A percentile compares a stretch with the other conserved stretches of the same genome.
phyloP scores from a whole-genome alignment of 2,797 vertebrate genomes.

The Diplodus sargus region DNA sequence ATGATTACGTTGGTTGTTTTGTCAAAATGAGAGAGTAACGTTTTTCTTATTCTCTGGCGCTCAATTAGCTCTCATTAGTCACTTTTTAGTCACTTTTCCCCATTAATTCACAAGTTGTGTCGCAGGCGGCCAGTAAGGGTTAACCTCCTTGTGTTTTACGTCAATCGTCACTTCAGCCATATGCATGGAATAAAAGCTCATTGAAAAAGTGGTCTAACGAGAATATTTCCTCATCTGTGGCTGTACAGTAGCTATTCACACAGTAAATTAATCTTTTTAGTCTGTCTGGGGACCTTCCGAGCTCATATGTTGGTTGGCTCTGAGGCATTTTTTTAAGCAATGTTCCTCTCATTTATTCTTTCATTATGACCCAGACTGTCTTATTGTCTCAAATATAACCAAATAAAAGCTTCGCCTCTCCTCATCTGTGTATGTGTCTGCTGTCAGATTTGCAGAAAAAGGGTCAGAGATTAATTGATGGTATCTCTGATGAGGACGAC shows the following conservation, averaged over 20 bases:
- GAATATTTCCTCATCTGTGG: slow-evolving; percentile 2
- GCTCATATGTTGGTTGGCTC: not conserved
- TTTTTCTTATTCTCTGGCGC: too few species aligned
- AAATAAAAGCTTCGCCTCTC: slow-evolving; percentile 3
- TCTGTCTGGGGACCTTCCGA: slow-evolving; percentile 4
- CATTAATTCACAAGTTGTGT: not conserved
- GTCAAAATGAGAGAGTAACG: too few species aligned
- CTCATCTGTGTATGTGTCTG: slow-evolving; percentile 2
- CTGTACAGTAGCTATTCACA: not conserved
- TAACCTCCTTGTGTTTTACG: slow-evolving; percentile 13
- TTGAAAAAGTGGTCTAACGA: slow-evolving; percentile 11
- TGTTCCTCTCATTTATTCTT: not conserved
- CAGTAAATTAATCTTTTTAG: slow-evolving; percentile 7
- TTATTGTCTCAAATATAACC: slow-evolving; percentile 1
- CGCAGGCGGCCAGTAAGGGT: not conserved
- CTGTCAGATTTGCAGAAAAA: slow-evolving; percentile 22
- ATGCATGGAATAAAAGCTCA: slow-evolving; percentile 10
- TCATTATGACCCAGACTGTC: not conserved
- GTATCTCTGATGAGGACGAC: slow-evolving; percentile 23
- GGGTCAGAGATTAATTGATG: slow-evolving; percentile 44
- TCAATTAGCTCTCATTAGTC: not conserved
- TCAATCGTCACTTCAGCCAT: not conserved
- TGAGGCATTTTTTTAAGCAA: not conserved
- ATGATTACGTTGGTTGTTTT: not conserved
- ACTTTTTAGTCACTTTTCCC: not conserved